Conservation (phyloP, 2,113 vertebrate species). For the Oreocharis arfaki region DNA sequence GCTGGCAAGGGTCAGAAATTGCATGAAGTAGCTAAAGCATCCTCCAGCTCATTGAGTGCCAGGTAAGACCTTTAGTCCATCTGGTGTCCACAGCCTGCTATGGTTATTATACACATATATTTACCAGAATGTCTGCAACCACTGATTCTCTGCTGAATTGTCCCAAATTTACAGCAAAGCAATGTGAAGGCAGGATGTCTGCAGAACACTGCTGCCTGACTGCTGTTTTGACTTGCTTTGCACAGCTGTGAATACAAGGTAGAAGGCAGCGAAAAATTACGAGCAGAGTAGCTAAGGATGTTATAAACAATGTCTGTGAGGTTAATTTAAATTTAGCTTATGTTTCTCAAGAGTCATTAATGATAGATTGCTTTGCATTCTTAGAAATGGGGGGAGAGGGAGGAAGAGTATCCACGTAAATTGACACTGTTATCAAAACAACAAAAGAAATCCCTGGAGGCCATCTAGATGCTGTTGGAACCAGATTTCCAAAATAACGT, state of each 20-base stretch:
- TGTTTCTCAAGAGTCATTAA: conserved; percentile 5
- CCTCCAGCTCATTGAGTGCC: not conserved
- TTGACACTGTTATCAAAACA: conserved; percentile 25
- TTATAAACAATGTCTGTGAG: not conserved
- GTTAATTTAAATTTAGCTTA: conserved; percentile 4
- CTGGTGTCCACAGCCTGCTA: not conserved
- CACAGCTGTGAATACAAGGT: conserved; percentile 10
- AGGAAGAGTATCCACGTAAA: not conserved
- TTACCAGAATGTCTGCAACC: not conserved
- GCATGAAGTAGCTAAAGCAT: not conserved
- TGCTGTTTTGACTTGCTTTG: not conserved
- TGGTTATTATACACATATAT: not conserved
- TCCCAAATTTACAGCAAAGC: not conserved
- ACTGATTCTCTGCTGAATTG: not conserved
- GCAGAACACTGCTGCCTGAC: not conserved
- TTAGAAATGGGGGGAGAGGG: not conserved
- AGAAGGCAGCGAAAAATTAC: not conserved
- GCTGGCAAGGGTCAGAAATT: not conserved
- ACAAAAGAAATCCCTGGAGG: conserved; percentile 13
- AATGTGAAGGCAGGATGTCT: not conserved
- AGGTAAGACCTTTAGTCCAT: not conserved
- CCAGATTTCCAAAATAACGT: not conserved
- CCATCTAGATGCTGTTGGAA: not conserved
- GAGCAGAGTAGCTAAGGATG: not conserved
- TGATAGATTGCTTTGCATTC: not conserved